Evolutionary conservation across 2,113 vertebrate species (phyloP).

Genomic region (Tetrao urogallus): DNA sequence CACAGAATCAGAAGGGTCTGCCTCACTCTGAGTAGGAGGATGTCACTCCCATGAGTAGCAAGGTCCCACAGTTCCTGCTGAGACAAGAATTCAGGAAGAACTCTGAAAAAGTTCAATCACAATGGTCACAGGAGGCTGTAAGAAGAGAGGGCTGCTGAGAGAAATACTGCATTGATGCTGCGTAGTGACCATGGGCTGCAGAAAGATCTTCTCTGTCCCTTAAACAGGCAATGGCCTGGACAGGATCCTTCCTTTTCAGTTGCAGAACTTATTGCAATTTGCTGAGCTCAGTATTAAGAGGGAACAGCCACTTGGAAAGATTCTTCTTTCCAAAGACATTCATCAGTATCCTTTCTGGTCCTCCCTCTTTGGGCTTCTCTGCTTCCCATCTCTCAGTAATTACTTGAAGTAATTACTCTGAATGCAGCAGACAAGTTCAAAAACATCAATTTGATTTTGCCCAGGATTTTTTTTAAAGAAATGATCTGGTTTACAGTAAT

Average conservation of each 20-base stretch:
- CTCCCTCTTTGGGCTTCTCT: not conserved
- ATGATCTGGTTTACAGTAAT: not conserved
- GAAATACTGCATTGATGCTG: not conserved
- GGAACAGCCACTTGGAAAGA: not conserved
- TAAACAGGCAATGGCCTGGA: not conserved
- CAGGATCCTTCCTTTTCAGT: not conserved
- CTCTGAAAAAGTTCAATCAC: not conserved
- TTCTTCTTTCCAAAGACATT: not conserved
- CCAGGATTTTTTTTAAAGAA: not conserved
- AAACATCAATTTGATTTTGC: not conserved
- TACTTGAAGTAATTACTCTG: not conserved
- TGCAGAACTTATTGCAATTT: not conserved
- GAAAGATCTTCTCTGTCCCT: not conserved
- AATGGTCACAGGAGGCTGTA: not conserved
- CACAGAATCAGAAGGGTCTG: not conserved
- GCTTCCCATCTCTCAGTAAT: not conserved
- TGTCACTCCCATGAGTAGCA: not conserved
- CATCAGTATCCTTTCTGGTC: not conserved
- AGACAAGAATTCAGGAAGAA: not conserved
- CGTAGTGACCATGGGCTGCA: not conserved
- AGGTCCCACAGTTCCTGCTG: not conserved
- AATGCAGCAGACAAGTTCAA: not conserved
- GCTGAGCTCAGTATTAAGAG: not conserved
- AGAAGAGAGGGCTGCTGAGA: not conserved
- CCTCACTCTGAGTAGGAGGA: not conserved